Percentiles rank a stretch among this genome's conserved stretches.
Evolutionary conservation across 2,888 invertebrate species (phyloP).

Genomic region (Cryptocephalus moraei): DNA sequence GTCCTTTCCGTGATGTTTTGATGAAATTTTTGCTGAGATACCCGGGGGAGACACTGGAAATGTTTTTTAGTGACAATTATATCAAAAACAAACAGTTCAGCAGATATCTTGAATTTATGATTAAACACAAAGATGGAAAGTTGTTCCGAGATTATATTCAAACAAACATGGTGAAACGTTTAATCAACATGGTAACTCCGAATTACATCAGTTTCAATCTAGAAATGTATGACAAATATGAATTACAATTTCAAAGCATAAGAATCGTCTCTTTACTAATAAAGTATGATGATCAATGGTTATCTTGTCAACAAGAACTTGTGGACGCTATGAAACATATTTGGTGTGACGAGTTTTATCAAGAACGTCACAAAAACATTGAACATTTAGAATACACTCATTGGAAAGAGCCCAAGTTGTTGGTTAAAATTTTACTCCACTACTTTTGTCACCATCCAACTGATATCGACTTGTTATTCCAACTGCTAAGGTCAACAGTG

Average conservation of each 20-base stretch:
- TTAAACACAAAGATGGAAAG: slow-evolving; percentile 72
- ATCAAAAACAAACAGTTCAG: slow-evolving; percentile 50
- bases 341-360: slow-evolving; percentile 81
- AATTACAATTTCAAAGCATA: slow-evolving; percentile 80
- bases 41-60: slow-evolving; percentile 70
- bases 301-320: slow-evolving; percentile 69
- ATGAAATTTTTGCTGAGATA: slow-evolving; percentile 80
- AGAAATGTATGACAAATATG: slow-evolving; percentile 48
- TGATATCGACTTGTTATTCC: slow-evolving; percentile 86
- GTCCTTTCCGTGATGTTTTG: slow-evolving; percentile 79
- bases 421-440: slow-evolving; percentile 85
- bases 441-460: slow-evolving; percentile 86
- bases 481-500: slow-evolving; percentile 79
- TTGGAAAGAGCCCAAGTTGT: slow-evolving; percentile 85
- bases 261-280: slow-evolving; percentile 71
- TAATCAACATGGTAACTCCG: slow-evolving; percentile 49
- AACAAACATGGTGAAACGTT: slow-evolving; percentile 47
- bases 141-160: slow-evolving; percentile 74
- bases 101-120: slow-evolving; percentile 69
- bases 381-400: slow-evolving; percentile 79
- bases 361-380: slow-evolving; percentile 67
- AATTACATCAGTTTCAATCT: slow-evolving; percentile 22
- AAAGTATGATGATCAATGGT: slow-evolving; percentile 80
- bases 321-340: slow-evolving; percentile 70
- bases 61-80: slow-evolving; percentile 70